phyloP scores from a whole-genome alignment of 2,888 invertebrate species.

The Sarcophaga carnaria region DNA sequence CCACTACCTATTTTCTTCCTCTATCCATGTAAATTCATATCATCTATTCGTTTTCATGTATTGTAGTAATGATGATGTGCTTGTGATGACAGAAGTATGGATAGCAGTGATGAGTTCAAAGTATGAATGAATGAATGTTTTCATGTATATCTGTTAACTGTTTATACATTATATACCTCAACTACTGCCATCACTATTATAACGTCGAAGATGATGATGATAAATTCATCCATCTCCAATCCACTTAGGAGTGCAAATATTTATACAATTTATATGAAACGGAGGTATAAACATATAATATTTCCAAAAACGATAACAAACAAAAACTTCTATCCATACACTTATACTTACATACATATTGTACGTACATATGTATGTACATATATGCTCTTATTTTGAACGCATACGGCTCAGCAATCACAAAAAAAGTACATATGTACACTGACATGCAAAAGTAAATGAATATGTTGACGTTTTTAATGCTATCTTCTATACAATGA shows the following conservation, averaged over 20 bases:
- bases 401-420: conserved; percentile 5
- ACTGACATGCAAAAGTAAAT: background rate
- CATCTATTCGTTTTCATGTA: too few relatives aligned
- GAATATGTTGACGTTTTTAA: background rate
- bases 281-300: conserved; percentile 70
- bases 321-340: conserved; percentile 2
- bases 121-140: background rate
- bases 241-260: conserved; percentile 81
- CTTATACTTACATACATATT: conserved; percentile 5
- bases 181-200: background rate
- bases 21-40: background rate
- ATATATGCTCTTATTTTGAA: background rate
- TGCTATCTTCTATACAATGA: too few relatives aligned
- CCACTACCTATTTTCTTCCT: too few relatives aligned
- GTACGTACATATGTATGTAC: background rate
- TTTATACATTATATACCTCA: background rate
- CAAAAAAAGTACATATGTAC: too few relatives aligned
- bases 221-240: conserved; percentile 81
- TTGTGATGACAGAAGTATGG: background rate
- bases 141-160: background rate
- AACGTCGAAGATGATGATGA: conserved; percentile 69
- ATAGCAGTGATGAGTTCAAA: background rate
- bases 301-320: conserved; percentile 66
- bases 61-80: background rate
- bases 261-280: conserved; percentile 75